Percentiles rank a stretch among this genome's conserved stretches.
These are phyloP conservation scores for Sarcophaga peregrina DNA, from an alignment of 1,140 invertebrate genomes.

Conservation along the genomic window DNA sequence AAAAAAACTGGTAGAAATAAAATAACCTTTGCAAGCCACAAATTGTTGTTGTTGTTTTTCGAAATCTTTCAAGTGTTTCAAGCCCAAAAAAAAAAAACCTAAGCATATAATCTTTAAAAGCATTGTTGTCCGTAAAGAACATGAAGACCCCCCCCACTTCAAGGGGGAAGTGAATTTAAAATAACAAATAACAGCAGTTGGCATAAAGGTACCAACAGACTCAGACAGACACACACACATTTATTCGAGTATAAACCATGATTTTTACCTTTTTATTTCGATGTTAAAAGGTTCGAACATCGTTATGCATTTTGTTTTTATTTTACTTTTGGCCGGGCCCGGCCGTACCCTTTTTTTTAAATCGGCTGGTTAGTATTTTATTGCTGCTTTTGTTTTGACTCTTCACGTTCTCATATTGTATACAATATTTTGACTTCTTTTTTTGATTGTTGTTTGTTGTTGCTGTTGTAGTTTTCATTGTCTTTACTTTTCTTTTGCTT, in stretches of 20 bases:
- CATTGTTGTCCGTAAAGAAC: too few species aligned
- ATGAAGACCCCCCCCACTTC: too few species aligned
- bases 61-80: slow-evolving; percentile 24
- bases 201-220: too few species aligned
- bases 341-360: not conserved
- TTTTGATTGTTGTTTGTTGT: not conserved
- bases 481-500: not conserved
- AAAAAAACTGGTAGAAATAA: too few species aligned
- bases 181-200: slow-evolving; percentile 5
- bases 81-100: not conserved
- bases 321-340: not conserved
- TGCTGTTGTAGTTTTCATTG: not conserved
- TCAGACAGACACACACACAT: too few species aligned
- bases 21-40: not conserved
- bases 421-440: not conserved
- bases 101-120: too few species aligned
- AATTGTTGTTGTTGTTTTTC: not conserved
- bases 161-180: not conserved
- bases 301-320: slow-evolving; percentile 1
- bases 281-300: not conserved
- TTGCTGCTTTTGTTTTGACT: not conserved
- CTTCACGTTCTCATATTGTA: not conserved
- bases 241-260: not conserved
- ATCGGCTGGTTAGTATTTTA: not conserved
- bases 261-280: slow-evolving; percentile 12